Conservation (phyloP, 2,888 invertebrate species). For the Nysson spinosus region DNA sequence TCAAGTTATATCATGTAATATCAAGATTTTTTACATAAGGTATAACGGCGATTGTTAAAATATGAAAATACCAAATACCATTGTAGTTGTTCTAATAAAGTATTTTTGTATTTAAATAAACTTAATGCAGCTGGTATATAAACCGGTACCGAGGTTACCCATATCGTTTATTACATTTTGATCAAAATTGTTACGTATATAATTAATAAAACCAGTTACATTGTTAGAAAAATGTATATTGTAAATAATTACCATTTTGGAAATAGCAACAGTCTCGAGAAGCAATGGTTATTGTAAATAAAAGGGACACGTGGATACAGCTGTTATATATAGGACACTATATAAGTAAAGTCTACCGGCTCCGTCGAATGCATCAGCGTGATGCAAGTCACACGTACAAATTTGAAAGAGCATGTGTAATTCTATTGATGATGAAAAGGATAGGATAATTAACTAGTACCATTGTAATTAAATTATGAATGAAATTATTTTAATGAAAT, state of each 20-base stretch:
- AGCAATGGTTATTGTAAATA: not conserved
- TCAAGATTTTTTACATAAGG: no score
- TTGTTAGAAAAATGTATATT: no score
- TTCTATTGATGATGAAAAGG: no score
- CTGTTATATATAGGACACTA: not conserved
- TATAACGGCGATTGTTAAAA: no score
- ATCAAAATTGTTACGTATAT: not conserved
- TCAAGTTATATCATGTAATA: no score
- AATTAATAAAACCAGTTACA: not conserved
- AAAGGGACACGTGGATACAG: not conserved
- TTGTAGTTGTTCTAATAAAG: not conserved
- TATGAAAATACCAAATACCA: no score
- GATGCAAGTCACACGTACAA: no score
- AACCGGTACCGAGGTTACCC: conserved; percentile 18
- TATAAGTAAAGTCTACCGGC: not conserved
- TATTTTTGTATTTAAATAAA: not conserved
- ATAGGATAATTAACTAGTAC: no score
- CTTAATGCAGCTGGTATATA: not conserved
- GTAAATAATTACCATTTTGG: conserved; percentile 35
- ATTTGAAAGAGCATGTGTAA: no score
- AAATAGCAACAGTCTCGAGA: not conserved
- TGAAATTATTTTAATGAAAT: no score
- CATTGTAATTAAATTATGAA: no score
- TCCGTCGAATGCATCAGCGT: not conserved
- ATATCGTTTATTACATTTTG: not conserved